Percentiles rank a stretch among this genome's conserved stretches.
Conservation (phyloP, 2,888 invertebrate genomes). For the Sicus ferrugineus region DNA sequence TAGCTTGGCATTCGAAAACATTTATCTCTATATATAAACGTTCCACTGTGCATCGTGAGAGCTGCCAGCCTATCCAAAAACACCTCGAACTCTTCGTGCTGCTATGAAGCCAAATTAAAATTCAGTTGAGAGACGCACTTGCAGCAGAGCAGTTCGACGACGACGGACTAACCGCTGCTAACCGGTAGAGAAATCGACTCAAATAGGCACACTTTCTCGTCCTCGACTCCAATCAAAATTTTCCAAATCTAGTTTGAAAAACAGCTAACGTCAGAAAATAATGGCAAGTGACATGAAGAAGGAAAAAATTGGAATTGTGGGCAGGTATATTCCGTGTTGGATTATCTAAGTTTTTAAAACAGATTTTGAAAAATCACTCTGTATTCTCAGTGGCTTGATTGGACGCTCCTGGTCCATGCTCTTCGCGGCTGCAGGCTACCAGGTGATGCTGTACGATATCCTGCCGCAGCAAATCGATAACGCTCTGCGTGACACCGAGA, state of each 20-base stretch:
- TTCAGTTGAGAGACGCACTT: slow-evolving; percentile 9
- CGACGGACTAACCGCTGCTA: neutral
- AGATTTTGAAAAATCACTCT: neutral
- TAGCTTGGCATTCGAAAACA: too few species aligned
- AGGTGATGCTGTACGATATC: slow-evolving; percentile 87
- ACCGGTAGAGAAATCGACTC: neutral
- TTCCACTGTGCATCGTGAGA: too few species aligned
- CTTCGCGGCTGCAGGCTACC: slow-evolving; percentile 91
- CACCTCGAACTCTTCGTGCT: neutral
- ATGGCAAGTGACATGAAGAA: slow-evolving; percentile 62
- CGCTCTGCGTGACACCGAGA: slow-evolving; percentile 77
- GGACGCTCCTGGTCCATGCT: slow-evolving; percentile 98
- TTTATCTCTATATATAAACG: too few species aligned
- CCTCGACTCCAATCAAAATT: neutral
- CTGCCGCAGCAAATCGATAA: slow-evolving; percentile 76
- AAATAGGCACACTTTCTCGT: neutral
- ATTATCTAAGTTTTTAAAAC: neutral
- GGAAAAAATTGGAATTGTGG: slow-evolving; percentile 79
- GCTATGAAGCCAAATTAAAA: neutral
- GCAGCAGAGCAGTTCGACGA: neutral
- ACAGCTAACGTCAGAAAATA: slow-evolving; percentile 38
- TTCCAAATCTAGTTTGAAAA: slow-evolving; percentile 34
- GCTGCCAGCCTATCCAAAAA: too few species aligned
- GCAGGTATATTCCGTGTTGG: slow-evolving; percentile 69
- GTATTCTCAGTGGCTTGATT: slow-evolving; percentile 80